phyloP scores from a whole-genome alignment of 2,888 invertebrate species.

The Cotesia congregata region DNA sequence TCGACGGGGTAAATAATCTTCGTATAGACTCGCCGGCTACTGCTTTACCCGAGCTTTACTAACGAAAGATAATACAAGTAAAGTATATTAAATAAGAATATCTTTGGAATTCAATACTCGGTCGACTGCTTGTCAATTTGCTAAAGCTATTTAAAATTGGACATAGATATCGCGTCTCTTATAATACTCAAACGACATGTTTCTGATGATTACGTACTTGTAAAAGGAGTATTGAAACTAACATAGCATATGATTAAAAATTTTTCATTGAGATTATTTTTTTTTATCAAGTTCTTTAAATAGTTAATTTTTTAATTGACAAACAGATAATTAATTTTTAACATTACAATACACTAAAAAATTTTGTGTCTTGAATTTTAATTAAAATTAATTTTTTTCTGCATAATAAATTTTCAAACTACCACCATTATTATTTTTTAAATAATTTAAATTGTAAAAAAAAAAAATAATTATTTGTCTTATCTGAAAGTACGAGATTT shows the following conservation, averaged over 20 bases:
- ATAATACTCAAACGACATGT: background rate
- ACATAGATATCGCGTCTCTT: background rate
- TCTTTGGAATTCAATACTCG: background rate
- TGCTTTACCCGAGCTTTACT: background rate
- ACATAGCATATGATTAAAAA: too few relatives aligned
- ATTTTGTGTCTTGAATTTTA: too few relatives aligned
- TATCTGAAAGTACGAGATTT: background rate
- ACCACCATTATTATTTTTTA: too few relatives aligned
- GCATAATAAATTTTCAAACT: too few relatives aligned
- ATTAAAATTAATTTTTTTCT: too few relatives aligned
- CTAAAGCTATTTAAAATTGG: background rate
- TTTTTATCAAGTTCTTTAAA: background rate
- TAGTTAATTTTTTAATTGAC: too few relatives aligned
- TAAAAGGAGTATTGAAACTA: too few relatives aligned
- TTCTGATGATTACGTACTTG: too few relatives aligned
- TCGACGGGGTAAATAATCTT: constrained; percentile 15
- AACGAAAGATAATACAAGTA: background rate
- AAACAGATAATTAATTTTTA: too few relatives aligned
- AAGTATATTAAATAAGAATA: background rate
- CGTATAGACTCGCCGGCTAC: background rate
- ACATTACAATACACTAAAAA: too few relatives aligned
- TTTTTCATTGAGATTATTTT: background rate
- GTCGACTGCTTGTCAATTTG: constrained; percentile 11
- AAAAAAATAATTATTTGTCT: background rate
- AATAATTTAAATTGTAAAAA: too few relatives aligned